Evolutionary conservation across 1,140 invertebrate species (phyloP), one percentile per base, ranked within the genome.

Genomic region (Euura saliciscinereae): DNA sequence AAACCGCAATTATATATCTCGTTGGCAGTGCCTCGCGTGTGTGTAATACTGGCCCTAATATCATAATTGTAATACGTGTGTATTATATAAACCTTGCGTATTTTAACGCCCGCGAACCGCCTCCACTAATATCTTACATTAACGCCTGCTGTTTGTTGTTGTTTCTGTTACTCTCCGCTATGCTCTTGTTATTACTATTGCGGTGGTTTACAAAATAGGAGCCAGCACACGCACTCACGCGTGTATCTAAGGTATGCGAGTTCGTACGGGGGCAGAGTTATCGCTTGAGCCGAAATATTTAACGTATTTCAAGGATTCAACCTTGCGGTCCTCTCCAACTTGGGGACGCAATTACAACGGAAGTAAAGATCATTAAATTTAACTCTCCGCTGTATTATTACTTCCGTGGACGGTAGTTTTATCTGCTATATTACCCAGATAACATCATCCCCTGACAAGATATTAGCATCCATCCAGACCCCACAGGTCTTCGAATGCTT

Each of bases 41-140:
- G 51, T 59, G 28, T 59, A 59, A 11, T 11, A 8, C 51, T 8
- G 51, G 51, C 51, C 51, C 51, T 59, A 59, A 59, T 59, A 59
- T 59, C 51, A 59, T 59, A 59, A 59, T 59, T 59, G 51, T 59
- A 59, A 59, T 59, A 59, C 13, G 51, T 59, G 51, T 59, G 51
- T 1, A n/a, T 59, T 11, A 11, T 59, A 6, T 59, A 59, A 59
- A 59, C 51, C 51, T 59, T 59, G 51, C 8, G 51, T 59, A 59
- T 59, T 59, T 59, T 59, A 59, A 59, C 51, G 51, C 51, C 13
- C 51, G 51, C 51, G 51, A n/a, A 59, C 51, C 51, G 13, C 51
- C 51, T n/a, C 13, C 13, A n/a, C 51, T 59, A 59, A n/a, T 59
- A 59, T 59, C 51, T 59, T 59, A 59, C 51, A 59, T 59, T 59